phyloP scores from a whole-genome alignment of 2,113 vertebrate species.

The Lucifuga dentata region DNA sequence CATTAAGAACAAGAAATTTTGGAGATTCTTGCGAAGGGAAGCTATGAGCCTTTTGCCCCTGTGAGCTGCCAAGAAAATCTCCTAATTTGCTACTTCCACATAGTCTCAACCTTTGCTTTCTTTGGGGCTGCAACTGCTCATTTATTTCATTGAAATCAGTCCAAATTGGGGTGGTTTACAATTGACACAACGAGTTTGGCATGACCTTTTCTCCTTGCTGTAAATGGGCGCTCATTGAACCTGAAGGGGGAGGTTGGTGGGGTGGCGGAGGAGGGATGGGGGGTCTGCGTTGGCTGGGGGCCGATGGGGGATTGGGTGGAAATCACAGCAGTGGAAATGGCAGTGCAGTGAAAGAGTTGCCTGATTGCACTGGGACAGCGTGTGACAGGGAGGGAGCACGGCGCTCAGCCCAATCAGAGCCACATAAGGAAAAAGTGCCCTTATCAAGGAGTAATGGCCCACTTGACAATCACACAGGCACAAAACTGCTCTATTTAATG shows the following conservation, averaged over 20 bases:
- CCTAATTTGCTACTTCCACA: conserved; percentile 69
- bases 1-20: conserved; percentile 29
- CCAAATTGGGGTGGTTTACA: conserved; percentile 78
- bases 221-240: conserved; percentile 75
- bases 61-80: conserved; percentile 40
- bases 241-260: conserved; percentile 49
- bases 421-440: conserved; percentile 84
- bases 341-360: conserved; percentile 83
- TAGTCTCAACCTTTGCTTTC: conserved; percentile 66
- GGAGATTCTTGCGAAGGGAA: conserved; percentile 1
- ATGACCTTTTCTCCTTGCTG: conserved; percentile 80
- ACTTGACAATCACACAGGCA: conserved; percentile 99
- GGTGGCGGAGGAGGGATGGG: conserved; percentile 16
- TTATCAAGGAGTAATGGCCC: conserved; percentile 98
- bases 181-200: conserved; percentile 77
- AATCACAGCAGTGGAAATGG: conserved; percentile 89
- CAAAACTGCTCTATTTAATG: conserved; percentile 95
- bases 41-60: conserved; percentile 27
- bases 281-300: conserved; percentile 41
- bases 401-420: conserved; percentile 92
- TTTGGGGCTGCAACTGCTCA: conserved; percentile 62
- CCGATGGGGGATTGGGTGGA: conserved; percentile 62
- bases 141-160: conserved; percentile 83
- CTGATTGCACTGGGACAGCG: conserved; percentile 90
- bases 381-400: conserved; percentile 85